These are phyloP conservation scores for Phylloscopus collybita DNA, from an alignment of 2,797 vertebrate species.

Conservation along the genomic window DNA sequence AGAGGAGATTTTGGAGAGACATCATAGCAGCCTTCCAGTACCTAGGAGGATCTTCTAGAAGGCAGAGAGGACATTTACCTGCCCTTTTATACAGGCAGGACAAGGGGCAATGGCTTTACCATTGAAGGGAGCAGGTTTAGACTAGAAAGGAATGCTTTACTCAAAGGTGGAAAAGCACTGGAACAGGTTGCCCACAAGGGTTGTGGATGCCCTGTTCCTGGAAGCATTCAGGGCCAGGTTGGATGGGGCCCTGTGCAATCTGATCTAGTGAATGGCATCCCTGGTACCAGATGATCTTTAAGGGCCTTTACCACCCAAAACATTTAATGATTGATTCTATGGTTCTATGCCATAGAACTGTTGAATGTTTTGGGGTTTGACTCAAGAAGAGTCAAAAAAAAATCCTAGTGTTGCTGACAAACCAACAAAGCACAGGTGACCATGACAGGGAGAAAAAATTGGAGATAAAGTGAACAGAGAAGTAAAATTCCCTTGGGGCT, in stretches of 20 bases:
- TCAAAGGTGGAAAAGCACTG: background rate
- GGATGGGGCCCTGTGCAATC: background rate
- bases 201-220: background rate
- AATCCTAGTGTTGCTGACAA: background rate
- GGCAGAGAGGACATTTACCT: background rate
- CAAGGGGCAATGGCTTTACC: background rate
- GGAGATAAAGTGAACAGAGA: background rate
- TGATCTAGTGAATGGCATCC: background rate
- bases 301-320: background rate
- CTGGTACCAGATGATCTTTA: background rate
- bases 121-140: background rate
- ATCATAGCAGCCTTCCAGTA: background rate
- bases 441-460: background rate
- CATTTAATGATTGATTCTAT: background rate
- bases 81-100: background rate
- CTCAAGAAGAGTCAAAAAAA: background rate
- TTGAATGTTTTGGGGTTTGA: background rate
- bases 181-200: background rate
- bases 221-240: background rate
- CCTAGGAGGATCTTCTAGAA: background rate
- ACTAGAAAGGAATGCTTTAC: background rate
- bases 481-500: background rate
- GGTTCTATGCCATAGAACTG: background rate
- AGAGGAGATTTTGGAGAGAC: background rate
- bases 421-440: background rate